Base-by-base conservation (phyloP, 2,113 vertebrate genomes). In the Hepsetus odoe region DNA sequence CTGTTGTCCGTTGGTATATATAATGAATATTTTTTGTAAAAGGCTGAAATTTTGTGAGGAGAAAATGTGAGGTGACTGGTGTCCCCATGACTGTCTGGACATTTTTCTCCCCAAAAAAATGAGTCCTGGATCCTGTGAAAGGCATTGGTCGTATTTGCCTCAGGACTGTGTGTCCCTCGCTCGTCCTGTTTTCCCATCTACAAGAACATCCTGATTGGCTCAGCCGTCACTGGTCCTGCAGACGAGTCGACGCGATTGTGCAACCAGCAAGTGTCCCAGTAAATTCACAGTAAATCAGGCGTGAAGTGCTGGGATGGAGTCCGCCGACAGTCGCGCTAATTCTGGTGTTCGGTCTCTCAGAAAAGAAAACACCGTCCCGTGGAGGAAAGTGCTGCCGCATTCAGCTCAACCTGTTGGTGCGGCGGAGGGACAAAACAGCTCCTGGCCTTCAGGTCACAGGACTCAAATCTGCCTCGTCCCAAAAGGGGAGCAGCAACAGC, bases 401-500 rank as follows among this genome's bases (percentile, higher is more conserved):
- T 76, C 79, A 79, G 58, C 24, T 72, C 83, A 78, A 80, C 74
- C 76, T 4, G 81, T 85, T 90, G 84, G 87, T 88, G 68, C 49
- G 75, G 73, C 42, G 16, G 85, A 16, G 85, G 77, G 74, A 81
- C 26, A 86, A 88, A 87, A 77, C 49, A 53, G 35, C 77, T 76
- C 82, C 77, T 74, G 61, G 53, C 88, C 85, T 88, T 84, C 81
- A 80, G 80, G 87, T 91, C 91, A 91, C 88, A 88, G 88, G 90
- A 83, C 83, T 16, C 0, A 82, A 88, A 90, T 92, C 91, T 93
- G 90, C 93, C 87, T 20, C 77, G 84, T 80, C 87, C 90, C 86
- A 78, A 92, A 92, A 92, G 83, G 77, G 66, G 91, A 91, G 87
- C 87, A 91, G 92, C 92, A 94, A 93, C 92, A 92, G 89, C 70